Conservation (phyloP, 2,113 vertebrate species). For the Corythaeola cristata region DNA sequence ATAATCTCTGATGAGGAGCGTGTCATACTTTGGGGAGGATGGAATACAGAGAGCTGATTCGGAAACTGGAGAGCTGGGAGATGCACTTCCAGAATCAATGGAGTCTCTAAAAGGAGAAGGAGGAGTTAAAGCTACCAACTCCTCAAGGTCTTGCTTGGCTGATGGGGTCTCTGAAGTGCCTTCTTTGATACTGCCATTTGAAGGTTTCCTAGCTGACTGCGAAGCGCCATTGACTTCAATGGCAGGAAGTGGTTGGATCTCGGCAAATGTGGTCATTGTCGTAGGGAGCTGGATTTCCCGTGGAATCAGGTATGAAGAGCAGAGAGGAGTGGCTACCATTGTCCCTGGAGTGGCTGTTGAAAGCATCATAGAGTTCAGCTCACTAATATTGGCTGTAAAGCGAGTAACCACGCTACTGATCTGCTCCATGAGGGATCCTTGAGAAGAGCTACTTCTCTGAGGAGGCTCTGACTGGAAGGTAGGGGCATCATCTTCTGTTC, state of each 20-base stretch:
- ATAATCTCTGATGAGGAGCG: slow-evolving; percentile 93
- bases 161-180: slow-evolving; percentile 72
- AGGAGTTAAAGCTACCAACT: slow-evolving; percentile 93
- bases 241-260: slow-evolving; percentile 89
- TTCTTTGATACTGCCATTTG: slow-evolving; percentile 73
- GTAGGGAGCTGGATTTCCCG: slow-evolving; percentile 87
- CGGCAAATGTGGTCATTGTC: slow-evolving; percentile 92
- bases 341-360: slow-evolving; percentile 70
- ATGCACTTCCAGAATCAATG: slow-evolving; percentile 86
- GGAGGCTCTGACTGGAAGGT: slow-evolving; percentile 82
- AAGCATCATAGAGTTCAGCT: slow-evolving; percentile 98
- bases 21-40: slow-evolving; percentile 89
- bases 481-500: slow-evolving; percentile 80
- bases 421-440: slow-evolving; percentile 95
- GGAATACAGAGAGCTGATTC: slow-evolving; percentile 87
- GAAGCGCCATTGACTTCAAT: slow-evolving; percentile 83
- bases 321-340: slow-evolving; percentile 73
- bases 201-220: slow-evolving; percentile 65
- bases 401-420: slow-evolving; percentile 98
- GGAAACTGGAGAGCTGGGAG: slow-evolving; percentile 83
- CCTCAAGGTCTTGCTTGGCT: slow-evolving; percentile 86
- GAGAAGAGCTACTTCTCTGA: slow-evolving; percentile 79
- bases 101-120: slow-evolving; percentile 98
- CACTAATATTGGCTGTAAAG: slow-evolving; percentile 96
- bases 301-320: slow-evolving; percentile 87